Percentiles rank a stretch among this genome's conserved stretches.
Conservation (phyloP, 2,888 invertebrate genomes). For the Heliconius ethilla region DNA sequence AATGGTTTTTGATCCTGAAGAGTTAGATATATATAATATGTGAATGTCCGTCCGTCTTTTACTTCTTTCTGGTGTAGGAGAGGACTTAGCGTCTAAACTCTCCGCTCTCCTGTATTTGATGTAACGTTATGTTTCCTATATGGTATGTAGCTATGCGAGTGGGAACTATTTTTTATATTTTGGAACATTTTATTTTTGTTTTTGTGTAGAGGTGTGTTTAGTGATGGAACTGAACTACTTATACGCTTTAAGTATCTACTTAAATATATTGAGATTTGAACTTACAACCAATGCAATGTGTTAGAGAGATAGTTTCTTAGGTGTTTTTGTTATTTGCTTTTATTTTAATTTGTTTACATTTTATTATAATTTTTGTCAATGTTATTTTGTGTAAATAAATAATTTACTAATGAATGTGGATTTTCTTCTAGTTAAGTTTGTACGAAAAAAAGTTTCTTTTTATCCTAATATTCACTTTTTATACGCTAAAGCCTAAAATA, state of each 20-base stretch:
- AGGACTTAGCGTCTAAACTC: background rate
- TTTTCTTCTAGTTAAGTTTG: background rate
- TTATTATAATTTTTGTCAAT: no score
- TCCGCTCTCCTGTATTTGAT: background rate
- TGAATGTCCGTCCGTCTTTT: background rate
- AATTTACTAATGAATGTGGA: background rate
- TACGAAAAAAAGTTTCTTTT: background rate
- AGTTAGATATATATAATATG: background rate
- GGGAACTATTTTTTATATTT: background rate
- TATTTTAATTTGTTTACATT: background rate
- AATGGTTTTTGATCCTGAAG: background rate
- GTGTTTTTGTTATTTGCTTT: background rate
- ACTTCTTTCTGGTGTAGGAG: background rate
- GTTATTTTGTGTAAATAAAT: no score
- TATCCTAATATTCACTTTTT: background rate
- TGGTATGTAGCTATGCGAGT: background rate
- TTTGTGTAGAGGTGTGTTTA: background rate
- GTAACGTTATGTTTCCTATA: background rate
- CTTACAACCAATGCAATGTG: background rate
- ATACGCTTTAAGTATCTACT: background rate
- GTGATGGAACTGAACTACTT: background rate
- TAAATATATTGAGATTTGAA: background rate
- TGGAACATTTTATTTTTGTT: background rate
- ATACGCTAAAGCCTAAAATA: constrained; percentile 1
- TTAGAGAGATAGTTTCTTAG: background rate